Base-by-base conservation (phyloP, 2,797 vertebrate species). In the Remorina albescens region DNA sequence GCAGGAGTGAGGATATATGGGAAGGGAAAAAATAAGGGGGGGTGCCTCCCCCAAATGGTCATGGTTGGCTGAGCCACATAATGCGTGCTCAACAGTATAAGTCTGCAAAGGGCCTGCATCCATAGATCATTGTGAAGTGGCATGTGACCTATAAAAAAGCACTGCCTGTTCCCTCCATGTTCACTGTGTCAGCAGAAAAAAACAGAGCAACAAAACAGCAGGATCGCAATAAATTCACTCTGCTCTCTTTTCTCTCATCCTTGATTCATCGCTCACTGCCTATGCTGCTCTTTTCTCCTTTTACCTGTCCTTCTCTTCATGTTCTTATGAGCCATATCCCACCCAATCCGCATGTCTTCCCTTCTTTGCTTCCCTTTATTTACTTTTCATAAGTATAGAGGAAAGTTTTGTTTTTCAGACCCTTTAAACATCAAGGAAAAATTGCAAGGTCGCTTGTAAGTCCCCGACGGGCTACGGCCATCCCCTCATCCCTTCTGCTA, bases 71-170 rank as follows among this genome's bases (percentile, higher is more conserved):
- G 87, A 83, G 84, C 85, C 84, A 83, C 85, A 88, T 93, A 92
- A 93, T 93, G 90, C 90, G 47, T 89, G 88, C 88, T 93, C 89
- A 91, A 93, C 92, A 89, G 82, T 92, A 87, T 89, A 81, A 87
- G 88, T 87, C 86, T 91, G 89, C 84, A 83, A 88, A 81, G 80
- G 84, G 61, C 80, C 86, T 67, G 82, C 80, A 74, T 90, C 90
- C 83, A 91, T 94, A 94, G 88, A 94, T 95, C 93, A 94, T 89
- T 87, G 87, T 88, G 89, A 91, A 92, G 84, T 91, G 94, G 91
- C 93, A 88, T 94, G 88, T 91, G 94, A 95, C 94, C 93, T 93
- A 92, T 93, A 88, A 90, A 93, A 88, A 69, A 59, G 23, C 26
- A 28, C 68, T 69, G 82, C 81, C 85, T 82, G 79, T 82, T 83